Base-by-base conservation (phyloP, 2,888 invertebrate species). In the Lottia gigantea region DNA sequence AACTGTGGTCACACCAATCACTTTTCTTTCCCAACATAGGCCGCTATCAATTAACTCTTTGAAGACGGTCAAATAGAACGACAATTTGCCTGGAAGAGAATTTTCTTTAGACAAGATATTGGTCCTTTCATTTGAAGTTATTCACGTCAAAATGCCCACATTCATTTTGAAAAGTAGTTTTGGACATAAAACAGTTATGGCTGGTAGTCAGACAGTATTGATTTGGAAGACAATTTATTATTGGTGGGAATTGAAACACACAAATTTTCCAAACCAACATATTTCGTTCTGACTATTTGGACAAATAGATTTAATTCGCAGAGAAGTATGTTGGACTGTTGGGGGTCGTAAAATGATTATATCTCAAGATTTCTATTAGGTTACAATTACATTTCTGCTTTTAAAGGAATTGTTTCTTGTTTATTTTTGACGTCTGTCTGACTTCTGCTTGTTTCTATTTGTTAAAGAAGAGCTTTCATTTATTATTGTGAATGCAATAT, bases 241-340 rank as follows among this genome's bases (percentile, higher is more conserved):
- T 23, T 23, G 40, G 40, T 40, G 40, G 40, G 40, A 40, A 40
- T 40, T 23, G 55, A 55, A 55, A 55, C 55, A 55, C 55, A 55
- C 19, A 55, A 55, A 55, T 40, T 40, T 55, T 55, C 55, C 55
- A 55, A 40, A 40, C 40, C 40, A 40, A 8, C 40, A 40, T 40
- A 40, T 40, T 40, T 55, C 55, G 23, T 55, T 19, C 55, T 55
- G 55, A 23, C 55, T 23, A 23, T 23, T 55, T 55, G 55, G 55
- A 55, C 55, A 55, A 55, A 55, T 55, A 55, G 55, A 55, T 55
- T 55, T 55, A 55, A 55, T 55, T 55, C 55, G 23, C 19, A 14
- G 19, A 55, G 19, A 55, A 19, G 23, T 40, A 40, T 40, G 40
- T 40, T 55, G 55, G 19, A 23, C 55, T 55, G 19, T 55, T 23